Evolutionary conservation across 2,888 invertebrate species (phyloP).

Genomic region (Ophonus ardosiacus): DNA sequence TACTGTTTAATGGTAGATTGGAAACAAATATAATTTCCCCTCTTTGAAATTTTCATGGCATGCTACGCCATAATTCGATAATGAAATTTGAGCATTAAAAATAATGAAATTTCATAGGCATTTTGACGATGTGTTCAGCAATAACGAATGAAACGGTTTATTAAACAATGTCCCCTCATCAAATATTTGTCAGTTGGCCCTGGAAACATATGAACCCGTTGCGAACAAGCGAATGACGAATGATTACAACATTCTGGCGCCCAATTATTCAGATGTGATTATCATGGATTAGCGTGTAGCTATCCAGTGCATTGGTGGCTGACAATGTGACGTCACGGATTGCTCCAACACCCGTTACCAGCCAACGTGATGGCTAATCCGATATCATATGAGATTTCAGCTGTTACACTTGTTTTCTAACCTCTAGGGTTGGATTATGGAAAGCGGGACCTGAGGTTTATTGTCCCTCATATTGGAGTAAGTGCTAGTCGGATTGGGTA

Average conservation of each 20-base stretch:
- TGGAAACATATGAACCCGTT: conserved; percentile 1
- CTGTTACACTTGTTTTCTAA: conserved; percentile 38
- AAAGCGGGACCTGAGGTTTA: conserved; percentile 12
- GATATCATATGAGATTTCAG: conserved; percentile 36
- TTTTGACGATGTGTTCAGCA: neutral
- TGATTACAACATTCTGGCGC: conserved; percentile 15
- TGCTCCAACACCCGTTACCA: neutral
- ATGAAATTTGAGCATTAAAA: neutral
- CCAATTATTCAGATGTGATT: conserved; percentile 37
- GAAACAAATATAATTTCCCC: neutral
- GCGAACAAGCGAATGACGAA: conserved; percentile 15
- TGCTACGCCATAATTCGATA: neutral
- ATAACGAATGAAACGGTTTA: conserved; percentile 21
- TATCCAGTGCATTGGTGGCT: conserved; percentile 18
- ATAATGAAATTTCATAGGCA: neutral
- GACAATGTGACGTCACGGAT: conserved; percentile 22
- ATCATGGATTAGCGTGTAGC: conserved; percentile 37
- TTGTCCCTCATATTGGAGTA: conserved; percentile 24
- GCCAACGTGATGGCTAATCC: conserved; percentile 21
- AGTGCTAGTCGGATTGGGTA: conserved; percentile 1
- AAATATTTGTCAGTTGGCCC: conserved; percentile 6
- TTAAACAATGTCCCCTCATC: conserved; percentile 1
- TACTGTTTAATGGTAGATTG: neutral
- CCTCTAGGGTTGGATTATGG: conserved; percentile 38
- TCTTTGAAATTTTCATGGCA: neutral